Conservation (phyloP, 2,888 invertebrate species). For the Phytoseiulus persimilis region DNA sequence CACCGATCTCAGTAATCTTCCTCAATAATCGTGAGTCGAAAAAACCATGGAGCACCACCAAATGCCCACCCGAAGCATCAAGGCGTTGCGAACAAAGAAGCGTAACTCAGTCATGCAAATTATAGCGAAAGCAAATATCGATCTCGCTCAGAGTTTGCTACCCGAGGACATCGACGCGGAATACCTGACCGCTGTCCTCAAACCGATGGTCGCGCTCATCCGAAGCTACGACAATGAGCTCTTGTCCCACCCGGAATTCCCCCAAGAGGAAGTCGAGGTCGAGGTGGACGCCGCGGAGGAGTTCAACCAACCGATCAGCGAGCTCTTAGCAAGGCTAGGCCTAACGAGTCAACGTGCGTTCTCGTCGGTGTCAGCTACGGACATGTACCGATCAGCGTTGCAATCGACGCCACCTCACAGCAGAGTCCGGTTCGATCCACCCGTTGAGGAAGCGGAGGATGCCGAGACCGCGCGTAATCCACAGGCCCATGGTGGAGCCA, state of each 20-base stretch:
- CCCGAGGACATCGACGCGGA: not conserved
- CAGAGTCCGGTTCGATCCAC: no score
- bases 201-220: not conserved
- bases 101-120: not conserved
- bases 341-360: not conserved
- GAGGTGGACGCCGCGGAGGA: not conserved
- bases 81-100: not conserved
- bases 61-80: no score
- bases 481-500: no score
- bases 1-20: no score
- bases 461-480: no score
- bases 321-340: not conserved
- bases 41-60: no score
- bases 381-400: not conserved
- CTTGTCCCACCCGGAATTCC: not conserved
- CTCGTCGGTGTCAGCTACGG: not conserved
- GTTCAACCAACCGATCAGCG: not conserved
- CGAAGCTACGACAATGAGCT: not conserved
- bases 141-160: not conserved
- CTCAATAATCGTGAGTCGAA: no score
- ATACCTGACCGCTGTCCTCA: not conserved
- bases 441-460: no score
- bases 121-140: not conserved
- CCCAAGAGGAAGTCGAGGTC: not conserved
- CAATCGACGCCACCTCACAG: not conserved